Conservation (phyloP, 2,888 invertebrate genomes). For the Chloroclystis v-ata region DNA sequence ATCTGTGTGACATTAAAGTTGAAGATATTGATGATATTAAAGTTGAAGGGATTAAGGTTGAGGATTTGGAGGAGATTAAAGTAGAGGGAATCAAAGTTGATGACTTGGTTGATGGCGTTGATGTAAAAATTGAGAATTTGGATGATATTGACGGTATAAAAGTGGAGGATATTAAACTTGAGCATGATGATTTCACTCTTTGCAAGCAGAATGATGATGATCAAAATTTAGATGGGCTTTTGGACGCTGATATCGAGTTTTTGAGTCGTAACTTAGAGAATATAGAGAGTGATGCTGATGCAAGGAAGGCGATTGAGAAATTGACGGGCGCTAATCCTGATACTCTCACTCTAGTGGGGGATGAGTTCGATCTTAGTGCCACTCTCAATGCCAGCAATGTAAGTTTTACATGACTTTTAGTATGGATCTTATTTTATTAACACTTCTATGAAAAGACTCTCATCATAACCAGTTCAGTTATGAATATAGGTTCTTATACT, state of each 20-base stretch:
- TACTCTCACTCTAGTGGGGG: constrained; percentile 66
- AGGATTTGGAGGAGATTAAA: constrained; percentile 64
- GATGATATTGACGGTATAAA: constrained; percentile 63
- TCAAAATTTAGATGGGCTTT: constrained; percentile 62
- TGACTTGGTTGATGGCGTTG: constrained; percentile 50
- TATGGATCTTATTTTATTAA: not conserved
- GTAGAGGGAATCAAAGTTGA: constrained; percentile 66
- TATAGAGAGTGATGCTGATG: constrained; percentile 73
- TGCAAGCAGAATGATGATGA: constrained; percentile 62
- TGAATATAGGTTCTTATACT: no score
- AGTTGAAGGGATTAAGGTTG: constrained; percentile 65
- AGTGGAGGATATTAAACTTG: constrained; percentile 68
- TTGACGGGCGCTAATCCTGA: constrained; percentile 71
- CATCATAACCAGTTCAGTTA: no score
- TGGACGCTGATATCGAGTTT: constrained; percentile 74
- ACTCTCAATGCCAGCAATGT: constrained; percentile 65
- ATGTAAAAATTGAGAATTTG: constrained; percentile 64
- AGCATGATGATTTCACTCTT: constrained; percentile 61
- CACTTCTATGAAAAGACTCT: no score
- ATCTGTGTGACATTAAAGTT: constrained; percentile 69
- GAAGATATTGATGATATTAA: constrained; percentile 72
- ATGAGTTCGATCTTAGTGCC: constrained; percentile 71
- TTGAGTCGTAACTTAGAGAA: constrained; percentile 69
- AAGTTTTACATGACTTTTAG: constrained; percentile 35
- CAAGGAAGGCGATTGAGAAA: constrained; percentile 73